phyloP scores from a whole-genome alignment of 64 coral and sea anemone species.

The Catalaphyllia jardinei region DNA sequence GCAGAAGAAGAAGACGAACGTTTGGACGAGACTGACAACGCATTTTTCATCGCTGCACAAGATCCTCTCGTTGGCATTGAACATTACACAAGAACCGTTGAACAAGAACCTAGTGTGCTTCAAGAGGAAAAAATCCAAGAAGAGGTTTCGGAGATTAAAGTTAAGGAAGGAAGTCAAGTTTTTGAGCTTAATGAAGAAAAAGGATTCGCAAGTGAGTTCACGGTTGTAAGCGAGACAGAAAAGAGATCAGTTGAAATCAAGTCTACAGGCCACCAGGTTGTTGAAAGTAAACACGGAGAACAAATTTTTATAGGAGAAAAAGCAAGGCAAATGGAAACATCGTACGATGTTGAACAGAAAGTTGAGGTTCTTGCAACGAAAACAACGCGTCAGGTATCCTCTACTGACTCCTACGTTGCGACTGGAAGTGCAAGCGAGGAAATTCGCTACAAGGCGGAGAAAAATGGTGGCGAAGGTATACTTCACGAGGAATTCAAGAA shows the following conservation, averaged over 20 bases:
- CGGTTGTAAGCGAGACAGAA: background rate
- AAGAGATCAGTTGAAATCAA: background rate
- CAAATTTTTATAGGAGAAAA: background rate
- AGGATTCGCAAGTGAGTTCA: background rate
- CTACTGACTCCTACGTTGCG: background rate
- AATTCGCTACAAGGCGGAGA: background rate
- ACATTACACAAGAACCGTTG: background rate
- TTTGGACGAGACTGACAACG: conserved; percentile 40
- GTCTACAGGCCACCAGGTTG: background rate
- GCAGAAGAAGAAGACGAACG: conserved; percentile 26
- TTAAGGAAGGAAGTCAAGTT: conserved; percentile 16
- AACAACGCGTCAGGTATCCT: background rate
- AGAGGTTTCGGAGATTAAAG: conserved; percentile 39
- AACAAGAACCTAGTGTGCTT: background rate
- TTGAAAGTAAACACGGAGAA: background rate
- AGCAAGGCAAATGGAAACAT: conserved; percentile 2
- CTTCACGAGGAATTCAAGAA: background rate
- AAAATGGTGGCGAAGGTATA: conserved; percentile 11
- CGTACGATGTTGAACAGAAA: conserved; percentile 5
- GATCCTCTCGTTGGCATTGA: background rate
- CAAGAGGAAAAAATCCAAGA: conserved; percentile 60
- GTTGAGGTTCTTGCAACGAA: conserved; percentile 5
- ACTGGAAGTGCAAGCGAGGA: background rate
- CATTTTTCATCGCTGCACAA: background rate
- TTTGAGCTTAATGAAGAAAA: conserved; percentile 13